phyloP scores from a whole-genome alignment of 2,113 vertebrate genomes.

The Gnathonemus echidnorhynchus region DNA sequence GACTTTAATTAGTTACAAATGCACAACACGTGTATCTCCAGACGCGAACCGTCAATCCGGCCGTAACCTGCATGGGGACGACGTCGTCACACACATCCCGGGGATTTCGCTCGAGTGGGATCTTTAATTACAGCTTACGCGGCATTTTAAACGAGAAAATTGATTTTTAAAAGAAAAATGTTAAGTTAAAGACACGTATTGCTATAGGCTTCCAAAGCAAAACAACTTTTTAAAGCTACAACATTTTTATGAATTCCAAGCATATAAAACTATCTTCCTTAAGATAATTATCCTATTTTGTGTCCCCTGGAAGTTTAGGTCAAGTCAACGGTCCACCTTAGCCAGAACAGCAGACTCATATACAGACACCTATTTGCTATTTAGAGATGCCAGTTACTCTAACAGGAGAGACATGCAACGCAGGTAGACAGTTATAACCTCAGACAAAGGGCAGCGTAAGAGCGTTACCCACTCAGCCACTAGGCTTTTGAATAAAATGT shows the following conservation, averaged over 20 bases:
- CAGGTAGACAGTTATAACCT: neutral
- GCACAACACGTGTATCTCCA: neutral
- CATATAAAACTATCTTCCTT: neutral
- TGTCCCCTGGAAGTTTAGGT: neutral
- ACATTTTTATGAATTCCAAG: neutral
- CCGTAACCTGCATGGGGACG: neutral
- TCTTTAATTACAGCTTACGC: neutral
- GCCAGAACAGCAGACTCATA: neutral
- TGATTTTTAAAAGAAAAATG: neutral
- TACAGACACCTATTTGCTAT: neutral
- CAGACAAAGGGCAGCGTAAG: neutral
- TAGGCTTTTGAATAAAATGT: neutral
- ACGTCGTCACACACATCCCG: neutral
- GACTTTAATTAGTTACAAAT: slow-evolving; percentile 3
- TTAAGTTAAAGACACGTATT: neutral
- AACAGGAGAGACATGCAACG: neutral
- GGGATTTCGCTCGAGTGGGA: neutral
- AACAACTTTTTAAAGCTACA: neutral
- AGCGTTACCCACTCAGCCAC: neutral
- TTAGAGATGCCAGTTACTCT: neutral
- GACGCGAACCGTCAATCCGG: neutral
- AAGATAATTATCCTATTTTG: neutral
- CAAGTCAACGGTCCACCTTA: neutral
- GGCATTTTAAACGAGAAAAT: neutral
- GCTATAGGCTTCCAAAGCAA: neutral